Conservation (phyloP, 2,888 invertebrate species). For the Drosophila infuscata region DNA sequence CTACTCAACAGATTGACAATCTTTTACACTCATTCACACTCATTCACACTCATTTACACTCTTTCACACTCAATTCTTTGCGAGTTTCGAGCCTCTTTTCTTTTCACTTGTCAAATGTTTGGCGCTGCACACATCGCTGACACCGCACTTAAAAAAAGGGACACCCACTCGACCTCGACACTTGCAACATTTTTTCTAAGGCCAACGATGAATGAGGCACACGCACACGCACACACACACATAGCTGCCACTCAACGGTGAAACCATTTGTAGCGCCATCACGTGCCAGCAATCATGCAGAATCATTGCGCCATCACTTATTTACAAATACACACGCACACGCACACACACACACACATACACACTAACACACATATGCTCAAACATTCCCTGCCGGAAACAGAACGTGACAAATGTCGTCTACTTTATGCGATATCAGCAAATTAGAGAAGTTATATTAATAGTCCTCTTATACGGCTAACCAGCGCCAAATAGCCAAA, state of each 20-base stretch:
- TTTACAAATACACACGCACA: constrained; percentile 39
- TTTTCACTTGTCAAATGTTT: constrained; percentile 9
- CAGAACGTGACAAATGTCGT: constrained; percentile 40
- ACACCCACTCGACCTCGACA: constrained; percentile 22
- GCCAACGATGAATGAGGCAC: constrained; percentile 1
- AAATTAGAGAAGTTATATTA: constrained; percentile 22
- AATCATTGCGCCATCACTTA: constrained; percentile 74
- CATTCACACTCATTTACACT: constrained; percentile 33
- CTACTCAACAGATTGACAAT: constrained; percentile 29
- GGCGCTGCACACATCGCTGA: constrained; percentile 27
- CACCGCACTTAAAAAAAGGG: constrained; percentile 19
- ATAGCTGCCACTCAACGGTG: constrained; percentile 18
- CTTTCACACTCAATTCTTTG: constrained; percentile 15
- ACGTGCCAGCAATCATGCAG: constrained; percentile 69
- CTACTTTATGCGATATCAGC: constrained; percentile 36
- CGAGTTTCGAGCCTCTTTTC: constrained; percentile 4
- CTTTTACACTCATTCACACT: constrained; percentile 23
- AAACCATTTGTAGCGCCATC: constrained; percentile 59
- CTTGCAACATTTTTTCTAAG: constrained; percentile 6
- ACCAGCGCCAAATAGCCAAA: not conserved
- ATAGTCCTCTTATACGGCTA: constrained; percentile 18
- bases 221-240: not conserved
- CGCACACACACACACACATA: not conserved
- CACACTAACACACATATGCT: not conserved
- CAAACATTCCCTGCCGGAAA: constrained; percentile 17